Percentiles rank a stretch among this genome's conserved stretches.
phyloP scores from a whole-genome alignment of 1,140 invertebrate genomes.

The Drosophila ogumai region DNA sequence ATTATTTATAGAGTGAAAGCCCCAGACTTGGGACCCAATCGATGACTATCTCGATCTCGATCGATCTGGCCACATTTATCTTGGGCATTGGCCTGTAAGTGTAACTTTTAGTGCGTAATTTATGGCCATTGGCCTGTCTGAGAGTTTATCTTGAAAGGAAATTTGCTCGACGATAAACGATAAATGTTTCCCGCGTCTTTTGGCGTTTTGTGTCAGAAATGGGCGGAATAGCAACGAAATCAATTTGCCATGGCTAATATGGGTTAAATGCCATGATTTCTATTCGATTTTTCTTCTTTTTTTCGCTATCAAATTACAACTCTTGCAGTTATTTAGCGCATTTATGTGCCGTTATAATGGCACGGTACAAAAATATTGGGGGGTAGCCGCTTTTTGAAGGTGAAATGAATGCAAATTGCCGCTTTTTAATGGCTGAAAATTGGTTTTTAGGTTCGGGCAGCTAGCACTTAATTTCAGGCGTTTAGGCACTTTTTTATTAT shows the following conservation, averaged over 20 bases:
- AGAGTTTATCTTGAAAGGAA: constrained; percentile 80
- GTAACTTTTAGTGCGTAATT: constrained; percentile 73
- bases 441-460: constrained; percentile 15
- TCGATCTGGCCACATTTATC: constrained; percentile 56
- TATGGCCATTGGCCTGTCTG: constrained; percentile 69
- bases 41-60: constrained; percentile 64
- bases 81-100: constrained; percentile 62
- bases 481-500: constrained; percentile 29
- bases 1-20: constrained; percentile 73
- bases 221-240: constrained; percentile 52
- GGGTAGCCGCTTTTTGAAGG: constrained; percentile 12
- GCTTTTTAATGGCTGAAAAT: constrained; percentile 30
- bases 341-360: constrained; percentile 52
- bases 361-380: constrained; percentile 16
- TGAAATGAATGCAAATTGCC: constrained; percentile 51
- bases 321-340: constrained; percentile 42
- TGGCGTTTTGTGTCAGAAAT: constrained; percentile 54
- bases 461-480: constrained; percentile 30
- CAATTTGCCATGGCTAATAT: constrained; percentile 74
- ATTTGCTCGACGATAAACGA: constrained; percentile 64
- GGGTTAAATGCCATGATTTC: constrained; percentile 66
- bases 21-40: constrained; percentile 22
- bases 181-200: constrained; percentile 44
- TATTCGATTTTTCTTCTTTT: constrained; percentile 19
- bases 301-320: constrained; percentile 50